Base-by-base conservation (phyloP, 2,888 invertebrate species). In the Drosophila mayaguana region DNA sequence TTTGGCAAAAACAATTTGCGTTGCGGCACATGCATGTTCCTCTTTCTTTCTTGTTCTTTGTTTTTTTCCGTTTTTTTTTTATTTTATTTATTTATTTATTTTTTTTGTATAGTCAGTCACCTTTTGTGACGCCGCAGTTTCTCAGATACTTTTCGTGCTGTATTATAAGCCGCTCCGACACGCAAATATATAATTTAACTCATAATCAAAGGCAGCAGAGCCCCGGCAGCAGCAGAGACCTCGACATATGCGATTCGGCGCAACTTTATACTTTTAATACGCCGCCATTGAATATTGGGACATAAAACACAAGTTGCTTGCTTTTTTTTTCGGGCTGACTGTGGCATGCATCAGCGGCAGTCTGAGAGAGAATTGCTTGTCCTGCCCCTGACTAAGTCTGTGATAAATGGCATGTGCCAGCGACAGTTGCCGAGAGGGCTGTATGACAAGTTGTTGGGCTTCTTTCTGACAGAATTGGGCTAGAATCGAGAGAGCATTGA, bases 181-280 rank as follows among this genome's bases (percentile, higher is more conserved):
- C 88, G 88, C 88, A 88, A 88, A 88, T 75, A 88, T 88, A 88
- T 89, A 85, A 88, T 88, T 90, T 88, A 76, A 76, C 85, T 82
- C 88, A 85, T 87, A 88, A 84, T 89, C 84, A 81, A 72, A 70
- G 63, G 72, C 54, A 67, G 48, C 40, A 71, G 53, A 66, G 42
- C 45, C 61, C 46, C 77, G 61, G 54, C 54, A 56, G 61, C 40
- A 38, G 63, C 50, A 55, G 54, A 61, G 63, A 51, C 80, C 66
- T 66, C 76, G 63, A 54, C 78, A 78, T 79, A 80, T 80, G 81
- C 78, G 64, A 79, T 67, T 73, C 70, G 48, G 48, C 56, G 73
- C 59, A 83, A 85, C 81, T 89, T 84, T 88, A 79, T 84, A 83
- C 84, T 84, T 88, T 83, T 83, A 83, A 83, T 83, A 75, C 82